Evolutionary conservation across 2,113 vertebrate genomes (phyloP), one percentile per base, ranked within the genome.

Genomic region (Tachuris rubrigastra): DNA sequence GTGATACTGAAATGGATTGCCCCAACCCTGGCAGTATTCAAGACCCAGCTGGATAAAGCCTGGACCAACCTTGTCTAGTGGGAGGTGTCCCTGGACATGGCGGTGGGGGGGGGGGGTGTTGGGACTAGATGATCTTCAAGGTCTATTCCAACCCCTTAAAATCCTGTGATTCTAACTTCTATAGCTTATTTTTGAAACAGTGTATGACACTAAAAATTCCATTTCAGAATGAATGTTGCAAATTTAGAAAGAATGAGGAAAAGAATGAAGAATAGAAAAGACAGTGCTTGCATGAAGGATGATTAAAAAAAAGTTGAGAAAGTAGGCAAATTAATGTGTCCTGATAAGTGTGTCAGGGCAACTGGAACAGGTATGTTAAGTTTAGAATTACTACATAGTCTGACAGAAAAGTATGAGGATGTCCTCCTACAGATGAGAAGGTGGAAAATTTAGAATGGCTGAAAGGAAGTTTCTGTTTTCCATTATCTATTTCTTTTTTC

Each of bases 131-230:
- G 11, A 35, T 55, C 25, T 83, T 47, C 55, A 31, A 42, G 22
- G 25, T 41, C 21, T 27, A 41, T 62, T 83, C 18, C 9, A 49
- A 33, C 4, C 2, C 8, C 11, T 69, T 69, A 69, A 55, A 53
- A 28, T 49, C 49, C 21, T 76, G 1, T 15, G 17, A 53, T 68
- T 68, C 16, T 47, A 46, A 79, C 8, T 49, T 60, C 8, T 66
- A 19, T 41, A 18, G 2, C 24, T 42, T 77, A 46, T 35, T 90
- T 62, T 86, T 66, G 37, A 83, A 69, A 52, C 1, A 0, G 4
- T 3, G 0, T 53, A 28, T 0, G 0, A 5, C 27, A 18, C 46
- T 46, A 71, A 55, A 72, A 62, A 10, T 19, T 49, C 12, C 4
- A 13, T 60, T 94, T 56, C 11, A 9, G 39, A 80, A 50, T 31